Conservation (phyloP, 2,888 invertebrate genomes). For the Lagria hirta region DNA sequence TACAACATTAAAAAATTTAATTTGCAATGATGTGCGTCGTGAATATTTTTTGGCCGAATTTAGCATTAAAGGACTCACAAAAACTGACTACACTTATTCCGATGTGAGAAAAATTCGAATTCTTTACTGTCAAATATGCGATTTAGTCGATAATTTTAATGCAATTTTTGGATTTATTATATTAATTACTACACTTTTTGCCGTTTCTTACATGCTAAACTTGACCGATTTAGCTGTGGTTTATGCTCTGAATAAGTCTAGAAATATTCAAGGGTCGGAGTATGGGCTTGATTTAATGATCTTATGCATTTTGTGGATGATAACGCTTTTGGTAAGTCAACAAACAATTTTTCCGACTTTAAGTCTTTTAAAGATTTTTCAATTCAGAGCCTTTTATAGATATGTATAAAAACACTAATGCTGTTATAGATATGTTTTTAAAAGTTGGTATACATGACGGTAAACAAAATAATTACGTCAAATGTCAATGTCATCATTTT, state of each 20-base stretch:
- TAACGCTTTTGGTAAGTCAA: slow-evolving; percentile 10
- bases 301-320: slow-evolving; percentile 11
- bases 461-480: no score
- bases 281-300: slow-evolving; percentile 9
- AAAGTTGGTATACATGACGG: no score
- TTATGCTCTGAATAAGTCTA: slow-evolving; percentile 3
- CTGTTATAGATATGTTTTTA: no score
- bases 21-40: slow-evolving; percentile 13
- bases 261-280: slow-evolving; percentile 2
- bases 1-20: slow-evolving; percentile 3
- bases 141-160: slow-evolving; percentile 11
- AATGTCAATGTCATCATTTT: background rate
- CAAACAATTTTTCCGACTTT: no score
- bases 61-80: background rate
- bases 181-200: slow-evolving; percentile 3
- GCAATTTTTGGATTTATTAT: slow-evolving; percentile 8
- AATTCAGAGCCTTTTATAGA: no score
- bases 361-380: no score
- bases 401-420: no score
- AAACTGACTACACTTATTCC: slow-evolving; percentile 2
- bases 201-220: slow-evolving; percentile 11
- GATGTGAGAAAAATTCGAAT: slow-evolving; percentile 4
- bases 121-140: slow-evolving; percentile 3
- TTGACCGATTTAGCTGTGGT: slow-evolving; percentile 16
- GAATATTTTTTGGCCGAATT: slow-evolving; percentile 4